Evolutionary conservation across 2,113 vertebrate species (phyloP), one percentile per base, ranked within the genome.

Genomic region (Mionectes macconnelli): DNA sequence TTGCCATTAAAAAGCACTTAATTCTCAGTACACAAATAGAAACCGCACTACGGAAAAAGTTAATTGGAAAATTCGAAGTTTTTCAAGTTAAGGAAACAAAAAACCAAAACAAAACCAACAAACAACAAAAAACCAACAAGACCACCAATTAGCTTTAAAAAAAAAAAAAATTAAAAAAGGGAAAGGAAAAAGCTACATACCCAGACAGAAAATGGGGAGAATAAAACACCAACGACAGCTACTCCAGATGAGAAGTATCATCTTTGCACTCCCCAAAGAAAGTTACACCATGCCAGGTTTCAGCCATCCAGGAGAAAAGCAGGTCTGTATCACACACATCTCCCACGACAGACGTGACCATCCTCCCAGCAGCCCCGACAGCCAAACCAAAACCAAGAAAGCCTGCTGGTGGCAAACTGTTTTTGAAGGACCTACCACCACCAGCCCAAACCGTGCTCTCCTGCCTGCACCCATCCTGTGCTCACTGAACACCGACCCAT

Each of bases 401-500:
- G 44, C 20, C 44, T 63, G 25, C 18, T 59, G 35, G 0, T n/a
- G 0, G 25, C 9, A 7, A 88, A 72, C 40, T 44, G 52, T 22
- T 57, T 53, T 60, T 31, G 31, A 78, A 62, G 28, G 14, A 82
- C 6, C 13, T 42, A 68, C 5, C 18, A 86, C 8, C 62, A 59
- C 18, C 5, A 60, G 12, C 8, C 19, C 52, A 64, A 63, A 68
- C 0, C 1, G 37, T 18, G 16, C n/a, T 57, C 17, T 33, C 31
- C 40, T 12, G 12, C 30, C 72, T 50, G 49, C 27, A 60, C 18
- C 27, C 3, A 0, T 27, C 11, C 35, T 33, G 17, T 1, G 2
- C 27, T 59, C 1, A 0, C 12, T 14, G 40, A 5, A 6, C 33
- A 14, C 4, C 21, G 3, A 68, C 8, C 13, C 20, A 2, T 1